These are phyloP conservation scores for Rhopalosiphum nymphaeae DNA, from an alignment of 2,888 invertebrate species.

Conservation along the genomic window DNA sequence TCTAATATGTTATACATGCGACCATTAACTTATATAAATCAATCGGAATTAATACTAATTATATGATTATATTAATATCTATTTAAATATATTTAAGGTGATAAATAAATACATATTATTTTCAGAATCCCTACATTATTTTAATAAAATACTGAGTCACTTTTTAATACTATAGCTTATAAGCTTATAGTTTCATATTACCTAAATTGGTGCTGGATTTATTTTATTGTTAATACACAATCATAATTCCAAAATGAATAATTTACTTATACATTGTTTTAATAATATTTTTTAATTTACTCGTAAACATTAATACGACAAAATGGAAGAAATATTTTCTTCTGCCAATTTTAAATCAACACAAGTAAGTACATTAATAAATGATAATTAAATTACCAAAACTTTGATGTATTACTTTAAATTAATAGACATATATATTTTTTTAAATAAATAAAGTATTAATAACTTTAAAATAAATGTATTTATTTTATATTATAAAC, in stretches of 20 bases:
- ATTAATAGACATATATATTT: background rate
- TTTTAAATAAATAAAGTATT: background rate
- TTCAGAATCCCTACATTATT: no score
- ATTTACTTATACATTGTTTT: background rate
- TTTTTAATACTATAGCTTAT: no score
- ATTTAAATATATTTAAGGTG: no score
- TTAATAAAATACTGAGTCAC: no score
- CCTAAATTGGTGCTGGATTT: background rate
- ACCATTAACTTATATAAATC: no score
- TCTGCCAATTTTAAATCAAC: background rate
- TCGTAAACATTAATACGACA: background rate
- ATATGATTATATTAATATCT: no score
- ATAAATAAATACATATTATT: no score
- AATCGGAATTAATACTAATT: no score
- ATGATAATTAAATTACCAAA: background rate
- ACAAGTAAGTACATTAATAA: background rate
- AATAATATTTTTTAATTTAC: background rate
- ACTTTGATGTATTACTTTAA: background rate
- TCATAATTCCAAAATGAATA: background rate
- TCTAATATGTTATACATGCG: no score
- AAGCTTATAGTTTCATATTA: background rate
- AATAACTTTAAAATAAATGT: background rate
- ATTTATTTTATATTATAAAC: slow-evolving; percentile 12
- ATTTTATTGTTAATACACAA: background rate
- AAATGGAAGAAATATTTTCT: background rate